Evolutionary conservation across 1,140 invertebrate genomes (phyloP), one percentile per base, ranked within the genome.

Genomic region (Cydia amplana): DNA sequence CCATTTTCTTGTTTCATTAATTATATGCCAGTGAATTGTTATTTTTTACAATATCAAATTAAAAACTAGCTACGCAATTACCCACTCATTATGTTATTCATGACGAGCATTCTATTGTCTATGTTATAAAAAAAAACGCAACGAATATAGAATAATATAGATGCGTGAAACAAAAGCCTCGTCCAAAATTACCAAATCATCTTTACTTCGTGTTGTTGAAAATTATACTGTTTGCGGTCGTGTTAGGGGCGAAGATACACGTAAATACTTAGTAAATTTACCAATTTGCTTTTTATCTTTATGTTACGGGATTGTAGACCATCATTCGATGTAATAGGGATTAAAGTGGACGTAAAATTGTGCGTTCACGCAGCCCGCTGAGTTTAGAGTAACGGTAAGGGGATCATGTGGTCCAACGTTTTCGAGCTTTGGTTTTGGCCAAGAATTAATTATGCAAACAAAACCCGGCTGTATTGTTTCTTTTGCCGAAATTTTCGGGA

Each of bases 401-500:
- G 85, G 83, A 86, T 85, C 86, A 83, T 89, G 83, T 82, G 85
- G 87, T 85, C 80, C 84, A 87, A 86, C 80, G 79, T 86, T 84
- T 84, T 76, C 80, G 65, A 81, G 83, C 79, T 88, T 85, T 77
- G 80, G 83, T 80, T 88, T 85, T 78, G 82, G 80, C 75, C 78
- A 82, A 83, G 83, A 87, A 88, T 88, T 92, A 90, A 92, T 91
- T 89, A 90, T 88, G 84, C 82, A 85, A 88, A 87, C 86, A 88
- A 87, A 87, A 77, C 78, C 76, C 74, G 73, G 79, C 80, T 85
- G 18, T 88, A 89, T 91, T 90, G 88, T 89, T 83, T 86, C 79
- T 84, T 82, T 74, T 79, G 77, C 85, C 82, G 83, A 88, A 82
- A 75, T 81, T 76, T 65, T 70, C 12, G 51, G 77, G 75, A 81